Evolutionary conservation across 2,113 vertebrate species (phyloP), one percentile per base, ranked within the genome.

Genomic region (Eulemur macaco): DNA sequence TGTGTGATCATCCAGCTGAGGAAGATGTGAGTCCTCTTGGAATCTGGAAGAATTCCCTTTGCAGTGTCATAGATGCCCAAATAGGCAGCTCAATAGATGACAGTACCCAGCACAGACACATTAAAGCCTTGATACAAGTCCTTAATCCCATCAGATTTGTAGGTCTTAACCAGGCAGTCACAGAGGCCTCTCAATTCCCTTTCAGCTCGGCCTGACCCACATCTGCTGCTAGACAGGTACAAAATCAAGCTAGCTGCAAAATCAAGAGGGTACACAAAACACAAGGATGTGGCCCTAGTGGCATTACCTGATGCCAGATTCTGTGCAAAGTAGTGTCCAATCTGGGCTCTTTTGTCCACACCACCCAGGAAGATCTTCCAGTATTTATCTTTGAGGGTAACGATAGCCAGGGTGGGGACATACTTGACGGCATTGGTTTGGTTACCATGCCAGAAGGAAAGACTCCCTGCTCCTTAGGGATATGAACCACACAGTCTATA

Each of bases 1-100:
- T 99, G 99, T 95, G 99, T 99, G 0, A 99, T 99, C 99, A 99
- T 99, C 99, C 99, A 99, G 98, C 99, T 99, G 93, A 99, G 96
- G 27, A 99, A 0, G n/a, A 99, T 99, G 98, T 99, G 99, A 9
- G 99, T 99, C 97, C 99, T 99, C 98, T 99, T 99, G 89, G 99
- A 99, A 97, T 99, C 99, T 1, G 99, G 99, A 94, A 99, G 98
- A 99, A 99, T 99, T 60, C 99, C 99, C 98, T 99, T 99, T 0
- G 99, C 99, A 0, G 99, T 99, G 97, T 99, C 99, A 0, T 99
- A 99, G 97, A 99, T 98, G 68, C 99, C 99, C 6, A 99, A 99
- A 98, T 99, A 99, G 54, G 99, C 99, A 0, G 99, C 99, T 99
- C 99, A 99, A 98, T 99, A 99, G 98, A 99, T 99, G 98, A 99